Evolutionary conservation across 2,888 invertebrate genomes (phyloP), one percentile per base, ranked within the genome.

Genomic region (Trichacis sp.): DNA sequence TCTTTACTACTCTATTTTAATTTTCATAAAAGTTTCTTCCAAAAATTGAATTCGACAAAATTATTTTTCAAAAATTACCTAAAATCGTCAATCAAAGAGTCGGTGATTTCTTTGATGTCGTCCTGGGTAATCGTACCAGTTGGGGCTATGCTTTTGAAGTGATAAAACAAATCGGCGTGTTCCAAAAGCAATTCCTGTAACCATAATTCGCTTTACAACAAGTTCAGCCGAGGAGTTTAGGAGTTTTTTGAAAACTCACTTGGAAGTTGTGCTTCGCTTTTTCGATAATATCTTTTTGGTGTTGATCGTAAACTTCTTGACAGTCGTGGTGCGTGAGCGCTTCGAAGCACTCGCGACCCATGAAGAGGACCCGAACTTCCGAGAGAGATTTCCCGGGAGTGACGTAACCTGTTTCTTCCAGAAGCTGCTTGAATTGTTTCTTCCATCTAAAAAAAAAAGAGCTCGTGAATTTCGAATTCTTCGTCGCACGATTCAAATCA

Each of bases 281-380:
- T 75, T 94, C 92, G 78, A 94, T 93, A 70, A 96, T 91, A 80
- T 94, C 94, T 75, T 93, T 88, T 86, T 98, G 97, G 85, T 97
- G 96, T 73, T 93, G 91, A 76, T 97, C 96, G 83, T 97, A 98
- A 73, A 98, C 96, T 76, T 93, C 89, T 80, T 94, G 93, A 77
- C 95, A 93, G 81, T 97, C 97, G 57, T 92, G 91, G 76, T 96
- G 96, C 0, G 94, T 91, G 51, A 98, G 87, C 9, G 94, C 93
- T 85, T 96, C 96, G 84, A 95, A 97, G 80, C 96, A 96, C 84
- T 97, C 96, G 38, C 96, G 89, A 0, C 97, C 97, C 92, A 96
- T 93, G 80, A 98, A 93, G 59, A 96, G 87, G 1, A 97, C 94
- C 51, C 94, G 87, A 33, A 96, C 95, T 85, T 97, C 97, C 0